A percentile compares a stretch with the other conserved stretches of the same genome.
Conservation (phyloP, 2,888 invertebrate genomes). For the Laothoe populi region DNA sequence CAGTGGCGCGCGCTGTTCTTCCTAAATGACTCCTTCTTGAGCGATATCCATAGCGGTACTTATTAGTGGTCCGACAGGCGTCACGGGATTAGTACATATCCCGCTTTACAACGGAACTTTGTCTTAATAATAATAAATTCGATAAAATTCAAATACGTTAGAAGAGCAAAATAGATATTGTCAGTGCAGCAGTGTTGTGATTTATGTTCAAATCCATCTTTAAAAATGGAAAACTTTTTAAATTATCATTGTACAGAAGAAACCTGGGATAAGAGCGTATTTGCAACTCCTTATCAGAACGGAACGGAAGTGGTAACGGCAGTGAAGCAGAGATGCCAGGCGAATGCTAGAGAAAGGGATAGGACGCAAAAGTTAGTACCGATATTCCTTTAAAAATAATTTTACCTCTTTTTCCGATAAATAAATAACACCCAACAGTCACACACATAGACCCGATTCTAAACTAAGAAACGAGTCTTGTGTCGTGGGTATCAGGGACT, state of each 20-base stretch:
- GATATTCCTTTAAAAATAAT: conserved; percentile 28
- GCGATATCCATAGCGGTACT: conserved; percentile 72
- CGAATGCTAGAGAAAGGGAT: conserved; percentile 92
- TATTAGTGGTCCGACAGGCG: conserved; percentile 67
- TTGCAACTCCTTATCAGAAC: conserved; percentile 57
- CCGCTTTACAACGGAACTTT: conserved; percentile 45
- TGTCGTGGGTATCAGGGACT: no score
- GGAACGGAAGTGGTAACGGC: conserved; percentile 59
- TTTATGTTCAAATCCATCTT: neutral
- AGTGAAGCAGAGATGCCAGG: conserved; percentile 89
- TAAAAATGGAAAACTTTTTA: conserved; percentile 65
- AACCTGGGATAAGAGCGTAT: conserved; percentile 65
- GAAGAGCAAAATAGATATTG: neutral
- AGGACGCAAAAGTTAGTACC: conserved; percentile 91
- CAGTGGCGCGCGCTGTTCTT: conserved; percentile 82
- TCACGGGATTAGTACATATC: conserved; percentile 66
- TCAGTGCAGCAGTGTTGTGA: neutral
- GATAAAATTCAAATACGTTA: neutral
- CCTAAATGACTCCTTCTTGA: conserved; percentile 83
- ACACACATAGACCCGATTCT: no score
- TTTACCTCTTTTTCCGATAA: no score
- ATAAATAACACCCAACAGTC: no score
- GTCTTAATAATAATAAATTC: neutral
- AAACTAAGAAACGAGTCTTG: no score
- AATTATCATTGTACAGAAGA: conserved; percentile 66